phyloP scores from a whole-genome alignment of 2,113 vertebrate genomes.

The Quiscalus mexicanus region DNA sequence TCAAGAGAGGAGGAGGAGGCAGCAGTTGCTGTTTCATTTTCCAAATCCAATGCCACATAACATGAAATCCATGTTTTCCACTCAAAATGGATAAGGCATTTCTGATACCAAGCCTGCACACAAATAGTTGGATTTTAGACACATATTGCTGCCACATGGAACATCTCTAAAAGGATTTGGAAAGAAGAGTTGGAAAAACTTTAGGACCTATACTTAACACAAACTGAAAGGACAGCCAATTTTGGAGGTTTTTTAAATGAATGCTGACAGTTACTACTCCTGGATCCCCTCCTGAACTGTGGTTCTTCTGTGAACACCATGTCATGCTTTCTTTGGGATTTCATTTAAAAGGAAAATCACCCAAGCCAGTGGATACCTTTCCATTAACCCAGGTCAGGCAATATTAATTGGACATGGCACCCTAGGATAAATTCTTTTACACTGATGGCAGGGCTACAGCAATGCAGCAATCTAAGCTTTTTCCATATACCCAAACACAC shows the following conservation, averaged over 20 bases:
- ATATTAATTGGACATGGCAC: background rate
- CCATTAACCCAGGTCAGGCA: background rate
- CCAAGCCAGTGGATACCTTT: background rate
- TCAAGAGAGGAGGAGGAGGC: slow-evolving; percentile 79
- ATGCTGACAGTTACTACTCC: background rate
- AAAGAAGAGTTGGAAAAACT: background rate
- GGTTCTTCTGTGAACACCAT: background rate
- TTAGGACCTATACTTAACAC: background rate
- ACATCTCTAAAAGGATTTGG: slow-evolving; percentile 49
- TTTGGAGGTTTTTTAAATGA: background rate
- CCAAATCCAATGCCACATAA: slow-evolving; percentile 84
- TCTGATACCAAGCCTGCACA: background rate
- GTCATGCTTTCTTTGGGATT: background rate
- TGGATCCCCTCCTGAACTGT: background rate
- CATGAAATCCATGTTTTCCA: background rate
- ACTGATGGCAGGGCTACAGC: background rate
- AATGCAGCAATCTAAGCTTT: background rate
- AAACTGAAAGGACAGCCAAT: background rate
- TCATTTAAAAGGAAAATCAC: background rate
- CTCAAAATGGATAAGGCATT: background rate
- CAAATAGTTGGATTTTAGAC: background rate
- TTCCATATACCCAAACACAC: background rate
- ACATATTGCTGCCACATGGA: slow-evolving; percentile 37
- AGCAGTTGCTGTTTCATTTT: slow-evolving; percentile 85
- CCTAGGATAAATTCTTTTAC: background rate